A percentile compares a stretch with the other conserved stretches of the same genome.
These are phyloP conservation scores for Caenorhabditis panamensis DNA, from an alignment of 2,888 invertebrate species.

Conservation along the genomic window DNA sequence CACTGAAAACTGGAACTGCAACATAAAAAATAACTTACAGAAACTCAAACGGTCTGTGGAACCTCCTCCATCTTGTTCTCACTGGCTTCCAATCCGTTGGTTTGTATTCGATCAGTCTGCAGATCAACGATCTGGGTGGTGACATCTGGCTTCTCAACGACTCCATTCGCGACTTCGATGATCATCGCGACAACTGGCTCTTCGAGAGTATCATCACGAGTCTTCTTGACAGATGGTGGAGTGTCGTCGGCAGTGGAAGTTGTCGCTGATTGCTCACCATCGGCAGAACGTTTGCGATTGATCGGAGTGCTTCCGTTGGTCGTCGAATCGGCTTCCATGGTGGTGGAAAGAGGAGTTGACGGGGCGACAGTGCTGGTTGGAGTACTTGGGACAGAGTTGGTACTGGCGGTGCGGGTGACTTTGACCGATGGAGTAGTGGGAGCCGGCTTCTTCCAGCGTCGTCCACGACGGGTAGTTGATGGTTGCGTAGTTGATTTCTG, in stretches of 20 bases:
- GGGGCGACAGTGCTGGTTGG: conserved; percentile 24
- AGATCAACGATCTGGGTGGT: conserved; percentile 13
- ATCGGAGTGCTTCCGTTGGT: conserved; percentile 38
- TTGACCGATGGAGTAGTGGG: not conserved
- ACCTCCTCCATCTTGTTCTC: conserved; percentile 48
- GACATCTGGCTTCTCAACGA: too few relatives aligned
- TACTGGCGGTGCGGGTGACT: conserved; percentile 16
- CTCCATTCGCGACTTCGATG: conserved; percentile 20
- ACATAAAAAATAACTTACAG: not conserved
- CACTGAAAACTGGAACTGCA: not conserved
- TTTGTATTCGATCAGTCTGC: conserved; percentile 7
- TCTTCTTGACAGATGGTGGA: conserved; percentile 27
- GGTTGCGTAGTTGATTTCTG: conserved; percentile 26
- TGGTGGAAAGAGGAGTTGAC: not conserved
- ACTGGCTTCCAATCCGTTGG: conserved; percentile 28
- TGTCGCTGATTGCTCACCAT: not conserved
- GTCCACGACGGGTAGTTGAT: conserved; percentile 43
- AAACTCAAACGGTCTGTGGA: conserved; percentile 21
- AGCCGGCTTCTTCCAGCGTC: conserved; percentile 32
- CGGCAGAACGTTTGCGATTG: conserved; percentile 15
- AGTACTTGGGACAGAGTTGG: conserved; percentile 39
- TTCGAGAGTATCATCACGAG: conserved; percentile 17
- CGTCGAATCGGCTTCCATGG: conserved; percentile 11
- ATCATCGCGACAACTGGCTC: conserved; percentile 30
- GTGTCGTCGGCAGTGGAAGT: conserved; percentile 3